Percentiles rank a stretch among this genome's conserved stretches.
phyloP scores from a whole-genome alignment of 1,140 invertebrate species.

The Steinernema feltiae region DNA sequence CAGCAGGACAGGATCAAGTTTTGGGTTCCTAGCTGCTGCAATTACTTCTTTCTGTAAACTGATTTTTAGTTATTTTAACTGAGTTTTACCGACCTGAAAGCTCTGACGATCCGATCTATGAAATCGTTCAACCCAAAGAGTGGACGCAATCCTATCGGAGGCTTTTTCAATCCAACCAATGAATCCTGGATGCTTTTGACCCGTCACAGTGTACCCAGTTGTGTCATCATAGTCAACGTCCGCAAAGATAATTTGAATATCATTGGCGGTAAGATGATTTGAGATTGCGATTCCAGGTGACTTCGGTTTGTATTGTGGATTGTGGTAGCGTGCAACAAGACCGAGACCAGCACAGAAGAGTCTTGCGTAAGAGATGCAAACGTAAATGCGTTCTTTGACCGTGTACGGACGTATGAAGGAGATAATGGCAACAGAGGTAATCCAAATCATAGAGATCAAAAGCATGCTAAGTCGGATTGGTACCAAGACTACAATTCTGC shows the following conservation, averaged over 20 bases:
- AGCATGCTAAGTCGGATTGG: neutral
- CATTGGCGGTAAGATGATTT: conserved; percentile 35
- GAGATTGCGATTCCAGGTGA: conserved; percentile 34
- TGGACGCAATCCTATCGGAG: neutral
- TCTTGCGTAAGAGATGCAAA: neutral
- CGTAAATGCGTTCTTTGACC: conserved; percentile 27
- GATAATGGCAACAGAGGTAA: neutral
- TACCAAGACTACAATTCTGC: neutral
- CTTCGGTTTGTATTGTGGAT: conserved; percentile 20
- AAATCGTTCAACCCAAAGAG: neutral
- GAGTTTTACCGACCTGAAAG: conserved; percentile 9
- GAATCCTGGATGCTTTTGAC: conserved; percentile 34
- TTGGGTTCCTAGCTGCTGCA: neutral
- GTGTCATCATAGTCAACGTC: conserved; percentile 29
- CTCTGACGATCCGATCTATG: neutral
- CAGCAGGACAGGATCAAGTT: conserved; percentile 26
- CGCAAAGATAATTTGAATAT: conserved; percentile 29
- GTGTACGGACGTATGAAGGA: conserved; percentile 19
- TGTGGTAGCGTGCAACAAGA: neutral
- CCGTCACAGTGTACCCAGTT: conserved; percentile 33
- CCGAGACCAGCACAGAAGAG: neutral
- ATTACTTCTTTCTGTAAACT: conserved; percentile 25
- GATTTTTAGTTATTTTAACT: neutral
- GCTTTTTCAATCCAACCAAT: conserved; percentile 18
- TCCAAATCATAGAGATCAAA: neutral